A percentile compares a stretch with the other conserved stretches of the same genome.
These are phyloP conservation scores for Epinephelus malabaricus DNA, from an alignment of 2,797 vertebrate genomes.

Conservation along the genomic window DNA sequence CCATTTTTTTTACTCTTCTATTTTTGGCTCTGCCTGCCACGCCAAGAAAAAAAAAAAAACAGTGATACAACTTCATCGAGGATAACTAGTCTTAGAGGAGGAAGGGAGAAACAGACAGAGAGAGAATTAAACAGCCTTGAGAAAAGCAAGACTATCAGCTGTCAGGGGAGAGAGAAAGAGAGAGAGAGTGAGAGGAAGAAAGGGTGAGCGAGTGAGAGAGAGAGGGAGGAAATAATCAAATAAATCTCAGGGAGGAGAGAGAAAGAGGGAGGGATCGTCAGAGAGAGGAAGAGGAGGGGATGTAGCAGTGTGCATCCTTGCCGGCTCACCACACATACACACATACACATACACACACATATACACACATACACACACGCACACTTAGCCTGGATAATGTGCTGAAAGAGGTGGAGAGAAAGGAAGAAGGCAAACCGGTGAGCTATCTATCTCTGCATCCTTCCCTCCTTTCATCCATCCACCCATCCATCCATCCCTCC, in stretches of 20 bases:
- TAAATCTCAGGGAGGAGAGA: slow-evolving; percentile 71
- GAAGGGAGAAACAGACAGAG: slow-evolving; percentile 25
- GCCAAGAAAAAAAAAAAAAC: neutral
- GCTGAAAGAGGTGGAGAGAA: slow-evolving; percentile 89
- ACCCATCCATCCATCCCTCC: slow-evolving; percentile 48
- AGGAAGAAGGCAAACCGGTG: slow-evolving; percentile 86
- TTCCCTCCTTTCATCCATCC: slow-evolving; percentile 48
- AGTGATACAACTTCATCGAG: slow-evolving; percentile 52
- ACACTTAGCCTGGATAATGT: slow-evolving; percentile 86
- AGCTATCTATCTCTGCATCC: slow-evolving; percentile 87
- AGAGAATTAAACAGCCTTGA: slow-evolving; percentile 44
- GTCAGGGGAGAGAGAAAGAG: slow-evolving; percentile 49
- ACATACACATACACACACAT: slow-evolving; percentile 48
- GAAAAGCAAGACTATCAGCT: slow-evolving; percentile 67
- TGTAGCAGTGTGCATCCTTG: slow-evolving; percentile 83
- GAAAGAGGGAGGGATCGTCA: slow-evolving; percentile 63
- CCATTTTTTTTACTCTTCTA: slow-evolving; percentile 65
- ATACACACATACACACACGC: slow-evolving; percentile 47
- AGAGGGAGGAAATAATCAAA: slow-evolving; percentile 74
- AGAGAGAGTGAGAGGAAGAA: slow-evolving; percentile 15
- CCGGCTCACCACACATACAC: slow-evolving; percentile 70
- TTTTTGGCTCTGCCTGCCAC: slow-evolving; percentile 67
- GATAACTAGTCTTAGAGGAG: slow-evolving; percentile 50
- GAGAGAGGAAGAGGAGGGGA: slow-evolving; percentile 77
- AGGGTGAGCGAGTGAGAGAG: slow-evolving; percentile 30